Conservation (phyloP, 2,888 invertebrate genomes). For the Microctonus hyperodae region DNA sequence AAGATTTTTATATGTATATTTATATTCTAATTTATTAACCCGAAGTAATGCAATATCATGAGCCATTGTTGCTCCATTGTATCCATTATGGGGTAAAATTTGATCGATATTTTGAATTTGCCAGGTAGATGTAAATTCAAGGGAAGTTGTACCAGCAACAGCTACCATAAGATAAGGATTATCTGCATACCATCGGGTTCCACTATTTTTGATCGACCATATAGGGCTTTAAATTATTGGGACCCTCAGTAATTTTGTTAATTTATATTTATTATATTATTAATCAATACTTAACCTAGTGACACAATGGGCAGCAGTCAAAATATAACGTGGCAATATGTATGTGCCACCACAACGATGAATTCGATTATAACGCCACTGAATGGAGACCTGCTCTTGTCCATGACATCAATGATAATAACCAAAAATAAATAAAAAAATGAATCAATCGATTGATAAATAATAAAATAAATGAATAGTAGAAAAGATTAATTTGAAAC, state of each 20-base stretch:
- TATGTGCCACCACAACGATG: constrained; percentile 55
- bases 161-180: constrained; percentile 46
- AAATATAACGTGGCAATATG: constrained; percentile 49
- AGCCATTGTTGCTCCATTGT: constrained; percentile 44
- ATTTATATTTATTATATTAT: neutral
- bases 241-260: neutral
- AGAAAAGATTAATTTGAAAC: too few relatives aligned
- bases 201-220: neutral
- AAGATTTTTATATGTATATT: neutral
- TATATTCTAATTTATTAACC: constrained; percentile 39
- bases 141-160: constrained; percentile 49
- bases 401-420: neutral
- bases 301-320: constrained; percentile 58
- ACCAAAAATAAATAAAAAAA: constrained; percentile 10
- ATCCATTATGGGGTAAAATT: constrained; percentile 49
- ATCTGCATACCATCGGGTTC: constrained; percentile 40
- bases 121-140: constrained; percentile 47
- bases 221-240: too few relatives aligned
- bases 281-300: constrained; percentile 44
- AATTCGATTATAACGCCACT: constrained; percentile 42
- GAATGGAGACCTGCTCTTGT: constrained; percentile 45
- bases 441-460: neutral
- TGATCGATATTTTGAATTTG: constrained; percentile 48
- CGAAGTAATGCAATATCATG: constrained; percentile 54
- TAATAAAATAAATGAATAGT: neutral